Evolutionary conservation across 1,140 invertebrate genomes (phyloP), one percentile per base, ranked within the genome.

Genomic region (Bursaphelenchus mucronatus): DNA sequence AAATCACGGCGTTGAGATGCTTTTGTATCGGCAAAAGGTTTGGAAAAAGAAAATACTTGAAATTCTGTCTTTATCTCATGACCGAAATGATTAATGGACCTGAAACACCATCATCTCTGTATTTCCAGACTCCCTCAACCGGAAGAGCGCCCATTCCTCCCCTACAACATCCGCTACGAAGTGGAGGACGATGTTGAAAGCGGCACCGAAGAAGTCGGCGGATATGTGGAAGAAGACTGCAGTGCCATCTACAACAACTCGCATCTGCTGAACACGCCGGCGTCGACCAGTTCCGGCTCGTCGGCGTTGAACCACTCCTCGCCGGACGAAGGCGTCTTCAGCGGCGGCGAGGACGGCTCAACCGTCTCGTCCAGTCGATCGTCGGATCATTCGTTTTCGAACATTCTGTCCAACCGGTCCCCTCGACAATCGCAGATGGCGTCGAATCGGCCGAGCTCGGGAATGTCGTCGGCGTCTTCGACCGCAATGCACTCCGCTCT

Each of bases 101-200:
- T 49, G 6, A 1, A 49, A 49, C 13, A n/a, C 1, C 1, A n/a
- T 3, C 1, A 19, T 49, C 1, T 49, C 6, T 19, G 5, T 11
- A 49, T 40, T 71, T 76, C 7, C 40, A 71, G 70, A 57, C 54
- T 30, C 21, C 70, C 70, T 7, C 50, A 66, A 13, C n/a, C 59
- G 8, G 73, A 71, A 56, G 70, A 71, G 58, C 30, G 63, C 13
- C 70, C 57, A 4, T 76, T 74, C 39, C 45, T 71, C 13, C 70
- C 70, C 9, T 71, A 71, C 54, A 71, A 71, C 50, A 71, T 71
- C 63, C 56, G 71, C 50, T 71, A 71, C 66, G 45, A 73, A 17
- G 39, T 71, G 11, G 72, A 71, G 40, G 49, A 54, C 41, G 69
- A 73, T 30, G 39, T 39, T 9, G 49, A 71, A 19, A 50, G 13